These are phyloP conservation scores for Gisinianus flammeolus DNA, from an alignment of 2,888 invertebrate species.

Conservation along the genomic window DNA sequence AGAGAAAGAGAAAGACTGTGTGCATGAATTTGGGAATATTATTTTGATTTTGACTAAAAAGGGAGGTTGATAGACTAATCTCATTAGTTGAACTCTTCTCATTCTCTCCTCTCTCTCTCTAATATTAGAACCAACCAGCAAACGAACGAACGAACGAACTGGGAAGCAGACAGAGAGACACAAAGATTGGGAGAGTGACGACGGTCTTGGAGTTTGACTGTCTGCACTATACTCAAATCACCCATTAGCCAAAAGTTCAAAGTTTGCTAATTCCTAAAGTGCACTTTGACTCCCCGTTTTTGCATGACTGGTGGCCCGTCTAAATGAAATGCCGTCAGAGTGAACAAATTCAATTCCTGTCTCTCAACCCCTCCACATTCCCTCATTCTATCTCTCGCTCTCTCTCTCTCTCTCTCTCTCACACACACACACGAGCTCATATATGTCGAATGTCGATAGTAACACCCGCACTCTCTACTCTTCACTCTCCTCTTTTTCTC, in stretches of 20 bases:
- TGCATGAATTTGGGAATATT: constrained; percentile 28
- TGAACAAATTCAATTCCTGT: constrained; percentile 30
- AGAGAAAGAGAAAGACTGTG: not conserved
- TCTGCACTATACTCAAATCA: constrained; percentile 17
- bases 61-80: constrained; percentile 46
- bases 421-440: not conserved
- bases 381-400: not conserved
- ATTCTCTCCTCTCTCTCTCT: not conserved
- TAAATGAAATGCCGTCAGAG: constrained; percentile 23
- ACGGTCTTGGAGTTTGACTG: too few species aligned
- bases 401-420: not conserved
- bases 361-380: not conserved
- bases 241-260: constrained; percentile 48
- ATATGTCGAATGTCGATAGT: too few species aligned
- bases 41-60: constrained; percentile 29
- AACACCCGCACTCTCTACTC: not conserved
- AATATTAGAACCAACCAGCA: not conserved
- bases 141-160: not conserved
- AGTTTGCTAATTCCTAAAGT: constrained; percentile 53
- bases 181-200: too few species aligned
- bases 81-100: constrained; percentile 41
- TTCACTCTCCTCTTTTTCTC: not conserved
- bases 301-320: constrained; percentile 27
- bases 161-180: not conserved
- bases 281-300: constrained; percentile 48